Percentiles rank a stretch among this genome's conserved stretches.
Evolutionary conservation across 2,797 vertebrate species (phyloP).

Genomic region (Siniperca obscura): DNA sequence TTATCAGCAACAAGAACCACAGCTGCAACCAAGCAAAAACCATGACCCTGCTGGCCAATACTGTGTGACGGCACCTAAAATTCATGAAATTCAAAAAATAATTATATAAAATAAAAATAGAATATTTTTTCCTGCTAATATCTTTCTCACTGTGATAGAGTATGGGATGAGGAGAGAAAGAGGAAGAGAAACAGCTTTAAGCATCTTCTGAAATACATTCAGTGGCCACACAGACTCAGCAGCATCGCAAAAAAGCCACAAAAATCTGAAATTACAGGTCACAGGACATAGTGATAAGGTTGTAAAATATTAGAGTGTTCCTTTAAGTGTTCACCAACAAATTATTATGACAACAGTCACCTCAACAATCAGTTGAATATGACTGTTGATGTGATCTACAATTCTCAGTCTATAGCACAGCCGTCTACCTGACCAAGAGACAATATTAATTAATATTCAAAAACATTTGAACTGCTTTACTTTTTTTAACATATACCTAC

Average conservation of each 20-base stretch:
- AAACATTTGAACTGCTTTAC: not conserved
- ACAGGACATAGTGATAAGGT: not conserved
- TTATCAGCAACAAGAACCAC: not conserved
- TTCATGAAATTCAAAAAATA: too few species aligned
- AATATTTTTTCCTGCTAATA: too few species aligned
- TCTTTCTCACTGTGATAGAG: not conserved
- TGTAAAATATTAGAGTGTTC: not conserved
- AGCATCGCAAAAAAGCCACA: not conserved
- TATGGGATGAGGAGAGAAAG: not conserved
- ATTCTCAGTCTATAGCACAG: not conserved
- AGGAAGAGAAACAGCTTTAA: not conserved
- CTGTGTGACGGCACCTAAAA: not conserved
- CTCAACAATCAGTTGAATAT: too few species aligned
- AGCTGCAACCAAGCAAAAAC: not conserved
- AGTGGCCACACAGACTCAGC: not conserved
- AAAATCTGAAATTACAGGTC: not conserved
- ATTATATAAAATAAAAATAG: too few species aligned
- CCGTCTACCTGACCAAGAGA: not conserved
- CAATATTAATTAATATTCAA: not conserved
- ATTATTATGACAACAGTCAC: not conserved
- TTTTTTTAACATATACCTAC: not conserved
- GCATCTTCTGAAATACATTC: not conserved
- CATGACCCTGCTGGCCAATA: too few species aligned
- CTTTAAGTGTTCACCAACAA: not conserved
- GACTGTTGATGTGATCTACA: too few species aligned